These are phyloP conservation scores for Mycetomoellerius zeteki DNA, from an alignment of 1,140 invertebrate species.

Conservation along the genomic window DNA sequence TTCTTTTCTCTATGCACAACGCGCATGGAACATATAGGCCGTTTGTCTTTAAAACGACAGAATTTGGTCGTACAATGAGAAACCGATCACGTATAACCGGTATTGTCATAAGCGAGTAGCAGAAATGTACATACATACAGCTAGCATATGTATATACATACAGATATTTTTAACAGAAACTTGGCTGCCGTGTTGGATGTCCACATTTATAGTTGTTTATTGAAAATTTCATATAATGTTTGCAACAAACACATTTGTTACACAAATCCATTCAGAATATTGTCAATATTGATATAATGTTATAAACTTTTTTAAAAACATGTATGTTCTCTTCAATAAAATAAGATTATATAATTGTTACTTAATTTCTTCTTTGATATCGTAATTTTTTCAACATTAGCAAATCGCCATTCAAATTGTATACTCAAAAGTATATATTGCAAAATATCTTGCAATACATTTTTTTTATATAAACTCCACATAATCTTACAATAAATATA, in stretches of 20 bases:
- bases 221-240: neutral
- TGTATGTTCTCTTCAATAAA: neutral
- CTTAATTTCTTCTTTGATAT: neutral
- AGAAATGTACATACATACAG: neutral
- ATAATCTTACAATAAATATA: slow-evolving; percentile 31
- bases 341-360: neutral
- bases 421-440: neutral
- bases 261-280: neutral
- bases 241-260: neutral
- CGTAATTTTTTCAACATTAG: neutral
- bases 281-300: neutral
- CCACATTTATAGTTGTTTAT: slow-evolving; percentile 4
- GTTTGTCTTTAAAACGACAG: slow-evolving; percentile 61
- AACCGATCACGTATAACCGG: slow-evolving; percentile 66
- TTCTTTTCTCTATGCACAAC: slow-evolving; percentile 26
- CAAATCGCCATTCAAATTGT: neutral
- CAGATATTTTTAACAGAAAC: slow-evolving; percentile 29
- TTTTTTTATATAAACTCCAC: neutral
- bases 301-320: neutral
- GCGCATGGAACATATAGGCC: slow-evolving; percentile 17
- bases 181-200: neutral
- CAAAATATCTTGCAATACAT: neutral
- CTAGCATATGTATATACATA: too few species aligned
- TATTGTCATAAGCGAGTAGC: slow-evolving; percentile 15
- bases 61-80: slow-evolving; percentile 62